Evolutionary conservation across 2,888 invertebrate species (phyloP).

Genomic region (Campoletis raptor): DNA sequence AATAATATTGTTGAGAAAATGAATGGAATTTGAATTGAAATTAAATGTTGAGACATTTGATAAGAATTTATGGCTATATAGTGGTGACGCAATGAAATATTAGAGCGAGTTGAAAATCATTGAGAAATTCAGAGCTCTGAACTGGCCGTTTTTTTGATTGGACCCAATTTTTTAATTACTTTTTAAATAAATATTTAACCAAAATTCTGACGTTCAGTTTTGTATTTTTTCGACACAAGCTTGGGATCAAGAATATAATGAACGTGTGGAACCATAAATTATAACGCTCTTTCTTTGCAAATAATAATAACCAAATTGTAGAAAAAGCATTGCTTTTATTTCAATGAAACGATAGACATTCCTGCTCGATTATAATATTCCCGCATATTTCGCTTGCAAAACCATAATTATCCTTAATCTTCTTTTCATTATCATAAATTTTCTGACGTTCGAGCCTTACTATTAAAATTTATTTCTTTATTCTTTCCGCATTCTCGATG

Average conservation of each 20-base stretch:
- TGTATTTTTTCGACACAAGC: not conserved
- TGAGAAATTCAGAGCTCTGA: not conserved
- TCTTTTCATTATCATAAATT: slow-evolving; percentile 1
- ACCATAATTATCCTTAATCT: not conserved
- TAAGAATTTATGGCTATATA: not conserved
- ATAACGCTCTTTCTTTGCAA: not conserved
- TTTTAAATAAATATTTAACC: not conserved
- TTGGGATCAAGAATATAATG: not conserved
- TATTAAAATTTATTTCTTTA: not conserved
- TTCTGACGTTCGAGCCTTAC: not conserved
- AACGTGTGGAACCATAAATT: not conserved
- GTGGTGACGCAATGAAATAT: not conserved
- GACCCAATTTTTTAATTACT: not conserved
- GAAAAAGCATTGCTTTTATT: slow-evolving; percentile 1
- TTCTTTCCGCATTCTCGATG: slow-evolving; percentile 35
- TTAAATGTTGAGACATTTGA: too few species aligned
- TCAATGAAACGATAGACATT: not conserved
- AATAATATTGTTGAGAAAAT: not conserved
- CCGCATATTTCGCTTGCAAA: slow-evolving; percentile 13
- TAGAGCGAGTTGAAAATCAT: not conserved
- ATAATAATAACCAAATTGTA: slow-evolving; percentile 5
- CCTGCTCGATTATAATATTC: not conserved
- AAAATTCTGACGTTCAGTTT: not conserved
- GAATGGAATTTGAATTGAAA: too few species aligned
- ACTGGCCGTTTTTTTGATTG: not conserved